phyloP scores from a whole-genome alignment of 2,797 vertebrate species.

The Eulemur mongoz region DNA sequence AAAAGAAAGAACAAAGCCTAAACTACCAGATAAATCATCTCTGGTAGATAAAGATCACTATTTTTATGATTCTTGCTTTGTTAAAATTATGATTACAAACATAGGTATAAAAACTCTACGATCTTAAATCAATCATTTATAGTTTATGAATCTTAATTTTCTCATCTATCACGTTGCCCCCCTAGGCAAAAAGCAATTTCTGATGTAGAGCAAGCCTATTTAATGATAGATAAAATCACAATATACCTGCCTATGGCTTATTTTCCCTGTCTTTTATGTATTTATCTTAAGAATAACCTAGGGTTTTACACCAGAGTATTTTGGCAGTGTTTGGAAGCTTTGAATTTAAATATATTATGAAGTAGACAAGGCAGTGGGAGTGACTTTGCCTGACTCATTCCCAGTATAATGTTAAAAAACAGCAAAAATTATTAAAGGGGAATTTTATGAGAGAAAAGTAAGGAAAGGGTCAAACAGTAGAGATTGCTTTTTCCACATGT shows the following conservation, averaged over 20 bases:
- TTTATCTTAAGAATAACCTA: neutral
- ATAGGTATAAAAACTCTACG: neutral
- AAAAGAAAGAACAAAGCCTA: neutral
- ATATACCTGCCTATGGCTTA: neutral
- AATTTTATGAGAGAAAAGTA: neutral
- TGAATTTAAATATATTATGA: neutral
- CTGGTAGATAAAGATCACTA: neutral
- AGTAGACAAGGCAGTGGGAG: neutral
- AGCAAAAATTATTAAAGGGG: neutral
- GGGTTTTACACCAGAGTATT: neutral
- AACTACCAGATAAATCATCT: neutral
- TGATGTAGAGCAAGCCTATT: neutral
- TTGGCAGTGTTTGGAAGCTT: neutral
- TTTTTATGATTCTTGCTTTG: neutral
- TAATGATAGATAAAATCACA: neutral
- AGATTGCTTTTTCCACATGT: neutral
- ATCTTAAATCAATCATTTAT: neutral
- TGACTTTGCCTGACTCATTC: neutral
- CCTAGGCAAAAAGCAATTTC: neutral
- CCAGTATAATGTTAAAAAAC: neutral
- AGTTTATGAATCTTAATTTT: neutral
- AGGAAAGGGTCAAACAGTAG: neutral
- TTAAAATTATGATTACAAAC: neutral
- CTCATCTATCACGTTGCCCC: neutral
- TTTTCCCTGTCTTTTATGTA: neutral